These are phyloP conservation scores for Iselma pallidipennis DNA, from an alignment of 2,888 invertebrate genomes.

Conservation along the genomic window DNA sequence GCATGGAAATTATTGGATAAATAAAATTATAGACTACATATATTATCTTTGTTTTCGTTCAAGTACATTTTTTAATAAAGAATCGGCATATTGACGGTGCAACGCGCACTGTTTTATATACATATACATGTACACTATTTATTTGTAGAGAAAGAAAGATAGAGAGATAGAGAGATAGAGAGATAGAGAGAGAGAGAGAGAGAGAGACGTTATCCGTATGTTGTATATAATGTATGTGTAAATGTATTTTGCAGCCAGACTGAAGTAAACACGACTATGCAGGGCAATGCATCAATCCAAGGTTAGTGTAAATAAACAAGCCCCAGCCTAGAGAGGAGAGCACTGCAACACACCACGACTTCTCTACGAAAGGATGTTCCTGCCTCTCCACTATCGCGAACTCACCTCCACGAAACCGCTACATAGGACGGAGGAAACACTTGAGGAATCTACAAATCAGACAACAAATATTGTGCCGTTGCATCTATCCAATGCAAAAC, in stretches of 20 bases:
- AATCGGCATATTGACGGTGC: background rate
- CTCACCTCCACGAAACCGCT: background rate
- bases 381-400: too few species aligned
- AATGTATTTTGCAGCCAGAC: slow-evolving; percentile 53
- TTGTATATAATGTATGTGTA: slow-evolving; percentile 36
- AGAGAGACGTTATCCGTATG: slow-evolving; percentile 45
- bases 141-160: too few species aligned
- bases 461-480: background rate
- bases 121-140: too few species aligned
- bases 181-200: too few species aligned
- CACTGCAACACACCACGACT: background rate
- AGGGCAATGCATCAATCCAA: slow-evolving; percentile 56
- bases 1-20: slow-evolving; percentile 27
- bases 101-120: background rate
- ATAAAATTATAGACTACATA: slow-evolving; percentile 24
- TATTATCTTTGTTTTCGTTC: background rate
- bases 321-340: slow-evolving; percentile 16
- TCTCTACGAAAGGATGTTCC: background rate
- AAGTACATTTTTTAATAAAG: background rate
- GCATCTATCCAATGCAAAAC: too few species aligned
- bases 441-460: background rate
- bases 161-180: too few species aligned
- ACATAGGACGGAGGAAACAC: background rate
- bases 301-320: slow-evolving; percentile 44
- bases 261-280: slow-evolving; percentile 52